Conservation (phyloP, 2,888 invertebrate species). For the Agelastica alni region DNA sequence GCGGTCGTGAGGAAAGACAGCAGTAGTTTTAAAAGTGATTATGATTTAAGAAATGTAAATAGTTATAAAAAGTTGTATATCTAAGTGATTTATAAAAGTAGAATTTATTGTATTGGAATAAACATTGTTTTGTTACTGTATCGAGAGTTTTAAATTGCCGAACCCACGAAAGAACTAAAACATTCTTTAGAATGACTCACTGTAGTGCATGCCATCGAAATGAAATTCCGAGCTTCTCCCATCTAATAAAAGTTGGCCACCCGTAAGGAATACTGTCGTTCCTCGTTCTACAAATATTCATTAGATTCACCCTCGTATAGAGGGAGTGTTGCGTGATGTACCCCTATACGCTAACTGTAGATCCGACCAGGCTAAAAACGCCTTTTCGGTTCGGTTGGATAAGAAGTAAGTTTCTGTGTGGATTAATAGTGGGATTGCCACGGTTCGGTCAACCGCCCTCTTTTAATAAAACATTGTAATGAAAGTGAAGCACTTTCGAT, state of each 20-base stretch:
- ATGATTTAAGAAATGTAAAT: too few species aligned
- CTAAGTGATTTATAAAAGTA: too few species aligned
- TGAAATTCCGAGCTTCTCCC: slow-evolving; percentile 35
- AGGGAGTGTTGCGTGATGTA: slow-evolving; percentile 22
- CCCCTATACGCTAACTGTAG: slow-evolving; percentile 7
- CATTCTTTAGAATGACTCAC: slow-evolving; percentile 26
- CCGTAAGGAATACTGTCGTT: slow-evolving; percentile 52
- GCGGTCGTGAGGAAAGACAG: too few species aligned
- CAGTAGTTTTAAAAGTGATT: too few species aligned
- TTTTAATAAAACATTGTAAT: slow-evolving; percentile 54
- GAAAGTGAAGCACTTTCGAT: slow-evolving; percentile 50
- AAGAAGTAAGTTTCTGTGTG: background rate
- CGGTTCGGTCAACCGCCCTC: slow-evolving; percentile 46
- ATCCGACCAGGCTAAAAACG: background rate
- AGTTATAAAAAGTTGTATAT: too few species aligned
- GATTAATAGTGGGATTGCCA: slow-evolving; percentile 15
- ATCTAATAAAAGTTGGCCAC: slow-evolving; percentile 52
- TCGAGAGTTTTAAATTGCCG: too few species aligned
- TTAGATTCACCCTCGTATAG: slow-evolving; percentile 44
- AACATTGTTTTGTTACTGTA: too few species aligned
- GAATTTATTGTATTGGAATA: too few species aligned
- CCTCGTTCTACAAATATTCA: slow-evolving; percentile 54
- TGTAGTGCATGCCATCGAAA: slow-evolving; percentile 19
- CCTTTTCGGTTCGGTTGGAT: background rate
- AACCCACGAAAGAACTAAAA: too few species aligned